phyloP scores from a whole-genome alignment of 1,140 invertebrate genomes.

The Hylaeus anthracinus region DNA sequence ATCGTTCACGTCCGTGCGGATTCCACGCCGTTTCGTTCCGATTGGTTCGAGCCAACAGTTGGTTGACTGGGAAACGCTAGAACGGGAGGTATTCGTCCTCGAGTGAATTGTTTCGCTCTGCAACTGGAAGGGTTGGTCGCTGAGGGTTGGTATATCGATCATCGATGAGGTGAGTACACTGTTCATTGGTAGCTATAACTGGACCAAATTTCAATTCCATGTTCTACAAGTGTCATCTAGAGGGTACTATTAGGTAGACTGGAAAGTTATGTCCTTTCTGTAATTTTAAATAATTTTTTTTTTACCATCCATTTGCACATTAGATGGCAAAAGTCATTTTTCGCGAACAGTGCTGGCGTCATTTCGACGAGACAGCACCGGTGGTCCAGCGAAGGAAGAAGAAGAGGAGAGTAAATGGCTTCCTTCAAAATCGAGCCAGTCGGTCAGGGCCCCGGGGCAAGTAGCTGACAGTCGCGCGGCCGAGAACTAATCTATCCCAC shows the following conservation, averaged over 20 bases:
- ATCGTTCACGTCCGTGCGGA: constrained; percentile 10
- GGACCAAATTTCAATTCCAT: too few species aligned
- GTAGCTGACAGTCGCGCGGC: constrained; percentile 67
- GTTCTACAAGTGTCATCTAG: too few species aligned
- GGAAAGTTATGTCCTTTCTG: too few species aligned
- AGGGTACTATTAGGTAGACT: too few species aligned
- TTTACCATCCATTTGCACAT: too few species aligned
- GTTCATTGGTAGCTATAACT: too few species aligned
- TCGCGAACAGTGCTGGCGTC: too few species aligned
- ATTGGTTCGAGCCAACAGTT: neutral
- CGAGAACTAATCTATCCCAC: constrained; percentile 74
- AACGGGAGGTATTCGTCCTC: neutral
- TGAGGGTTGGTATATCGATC: too few species aligned
- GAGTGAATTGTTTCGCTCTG: neutral
- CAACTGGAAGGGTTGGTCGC: too few species aligned
- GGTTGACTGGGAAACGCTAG: neutral
- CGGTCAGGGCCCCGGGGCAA: constrained; percentile 59
- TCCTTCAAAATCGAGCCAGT: constrained; percentile 30
- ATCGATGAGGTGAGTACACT: too few species aligned
- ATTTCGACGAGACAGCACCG: constrained; percentile 26
- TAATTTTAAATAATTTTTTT: too few species aligned
- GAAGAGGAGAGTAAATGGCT: neutral
- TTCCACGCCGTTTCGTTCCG: neutral
- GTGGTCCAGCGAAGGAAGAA: constrained; percentile 15
- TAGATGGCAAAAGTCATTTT: too few species aligned